Conservation (phyloP, 2,113 vertebrate species). For the Cynopterus brachyotis region DNA sequence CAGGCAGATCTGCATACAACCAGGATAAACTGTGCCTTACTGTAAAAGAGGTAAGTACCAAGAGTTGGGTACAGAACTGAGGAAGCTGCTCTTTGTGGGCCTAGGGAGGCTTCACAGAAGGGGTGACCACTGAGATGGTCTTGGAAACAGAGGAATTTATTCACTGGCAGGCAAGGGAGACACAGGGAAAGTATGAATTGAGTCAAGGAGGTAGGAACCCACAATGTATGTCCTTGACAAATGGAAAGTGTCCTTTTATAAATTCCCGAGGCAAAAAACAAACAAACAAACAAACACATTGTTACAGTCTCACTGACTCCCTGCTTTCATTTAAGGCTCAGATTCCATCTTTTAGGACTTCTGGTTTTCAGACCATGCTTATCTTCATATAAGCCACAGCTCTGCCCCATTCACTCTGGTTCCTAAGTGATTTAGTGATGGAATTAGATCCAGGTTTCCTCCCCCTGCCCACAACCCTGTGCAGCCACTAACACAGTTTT, state of each 20-base stretch:
- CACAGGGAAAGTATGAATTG: background rate
- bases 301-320: background rate
- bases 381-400: accelerated
- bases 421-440: background rate
- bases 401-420: background rate
- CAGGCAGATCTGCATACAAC: background rate
- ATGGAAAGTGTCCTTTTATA: background rate
- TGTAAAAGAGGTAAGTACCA: background rate
- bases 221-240: background rate
- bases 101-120: background rate
- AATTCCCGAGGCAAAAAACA: background rate
- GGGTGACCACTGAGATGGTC: background rate
- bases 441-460: background rate
- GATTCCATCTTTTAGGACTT: background rate
- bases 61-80: background rate
- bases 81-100: background rate
- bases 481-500: too few relatives aligned
- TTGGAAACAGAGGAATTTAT: background rate
- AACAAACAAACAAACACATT: background rate
- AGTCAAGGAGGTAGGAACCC: background rate
- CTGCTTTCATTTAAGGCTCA: background rate
- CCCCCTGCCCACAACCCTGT: background rate
- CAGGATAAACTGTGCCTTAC: background rate
- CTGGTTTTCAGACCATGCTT: background rate
- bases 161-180: background rate